Base-by-base conservation (phyloP, 2,888 invertebrate species). In the Allacma fusca region DNA sequence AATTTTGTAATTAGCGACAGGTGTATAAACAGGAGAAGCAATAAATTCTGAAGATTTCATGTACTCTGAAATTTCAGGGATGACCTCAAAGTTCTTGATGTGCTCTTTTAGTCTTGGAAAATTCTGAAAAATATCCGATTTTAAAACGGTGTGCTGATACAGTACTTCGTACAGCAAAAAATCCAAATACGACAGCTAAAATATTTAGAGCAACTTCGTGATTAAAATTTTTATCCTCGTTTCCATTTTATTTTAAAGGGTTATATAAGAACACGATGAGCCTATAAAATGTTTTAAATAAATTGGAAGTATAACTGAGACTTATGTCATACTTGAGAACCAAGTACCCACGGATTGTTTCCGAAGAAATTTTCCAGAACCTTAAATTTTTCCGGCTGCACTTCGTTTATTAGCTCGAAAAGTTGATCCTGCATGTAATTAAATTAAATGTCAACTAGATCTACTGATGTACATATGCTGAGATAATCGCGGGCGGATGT, bases 121-220 rank as follows among this genome's bases (percentile, higher is more conserved):
- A 0, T 84, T 77, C 21, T 86, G 85, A 4, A 88, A 80, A 64
- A 84, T 84, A 5, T 83, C 85, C 1, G 86, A 82, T 24, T 83
- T 80, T 81, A 88, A 85, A 2, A 85, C 68, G 34, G 82, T 81
- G 65, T 86, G 86, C 75, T 87, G 86, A 77, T 87, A 86, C 43
- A 88, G 80, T 44, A 87, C 82, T 78, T 88, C 88, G 78, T 87
- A 88, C 78, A 87, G 83, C 19, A 85, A 84, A 80, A 88, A 88
- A 80, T 88, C 88, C 21, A 85, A 85, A 59, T 86, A 86, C 0
- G 87, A 85, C 50, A 86, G 74, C 87, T 87, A 83, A 13, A 40
- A 40, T n/a, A n/a, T n/a, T n/a, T n/a, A n/a, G n/a, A n/a, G n/a
- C n/a, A n/a, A n/a, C n/a, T n/a, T n/a, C n/a, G n/a, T n/a, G n/a